A percentile compares a stretch with the other conserved stretches of the same genome.
These are phyloP conservation scores for Perizoma affinitatum DNA, from an alignment of 2,888 invertebrate species.

Conservation along the genomic window DNA sequence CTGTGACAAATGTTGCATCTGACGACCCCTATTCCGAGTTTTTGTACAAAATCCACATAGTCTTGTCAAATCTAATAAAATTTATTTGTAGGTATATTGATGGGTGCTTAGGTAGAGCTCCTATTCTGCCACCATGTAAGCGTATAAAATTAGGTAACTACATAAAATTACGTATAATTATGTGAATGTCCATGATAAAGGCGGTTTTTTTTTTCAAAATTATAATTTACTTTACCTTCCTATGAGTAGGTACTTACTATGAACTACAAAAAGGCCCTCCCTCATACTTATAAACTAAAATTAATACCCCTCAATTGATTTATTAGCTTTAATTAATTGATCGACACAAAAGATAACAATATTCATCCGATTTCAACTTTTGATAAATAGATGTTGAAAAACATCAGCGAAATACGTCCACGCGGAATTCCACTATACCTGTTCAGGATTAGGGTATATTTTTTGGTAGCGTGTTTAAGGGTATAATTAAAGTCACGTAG, in stretches of 20 bases:
- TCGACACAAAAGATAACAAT: conserved; percentile 36
- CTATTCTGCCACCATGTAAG: too few relatives aligned
- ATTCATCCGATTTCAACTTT: conserved; percentile 32
- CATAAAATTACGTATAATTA: too few relatives aligned
- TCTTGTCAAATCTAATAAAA: too few relatives aligned
- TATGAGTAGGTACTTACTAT: conserved; percentile 8
- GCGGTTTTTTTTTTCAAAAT: too few relatives aligned
- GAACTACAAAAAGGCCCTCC: conserved; percentile 9
- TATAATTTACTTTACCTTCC: not conserved
- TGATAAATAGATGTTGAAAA: conserved; percentile 38
- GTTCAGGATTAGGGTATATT: not conserved
- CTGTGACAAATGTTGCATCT: too few relatives aligned
- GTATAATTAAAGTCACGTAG: conserved; percentile 33
- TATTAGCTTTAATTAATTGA: conserved; percentile 43
- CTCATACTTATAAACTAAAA: conserved; percentile 16
- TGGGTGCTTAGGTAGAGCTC: too few relatives aligned
- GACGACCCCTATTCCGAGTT: too few relatives aligned
- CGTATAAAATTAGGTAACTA: too few relatives aligned
- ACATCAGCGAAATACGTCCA: conserved; percentile 11
- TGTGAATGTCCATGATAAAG: too few relatives aligned
- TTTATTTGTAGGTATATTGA: too few relatives aligned
- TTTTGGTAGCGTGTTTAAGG: conserved; percentile 7
- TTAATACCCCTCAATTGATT: conserved; percentile 37
- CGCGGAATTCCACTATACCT: not conserved
- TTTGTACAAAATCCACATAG: too few relatives aligned